These are phyloP conservation scores for Phalacrocorax aristotelis DNA, from an alignment of 2,113 vertebrate species.

Conservation along the genomic window DNA sequence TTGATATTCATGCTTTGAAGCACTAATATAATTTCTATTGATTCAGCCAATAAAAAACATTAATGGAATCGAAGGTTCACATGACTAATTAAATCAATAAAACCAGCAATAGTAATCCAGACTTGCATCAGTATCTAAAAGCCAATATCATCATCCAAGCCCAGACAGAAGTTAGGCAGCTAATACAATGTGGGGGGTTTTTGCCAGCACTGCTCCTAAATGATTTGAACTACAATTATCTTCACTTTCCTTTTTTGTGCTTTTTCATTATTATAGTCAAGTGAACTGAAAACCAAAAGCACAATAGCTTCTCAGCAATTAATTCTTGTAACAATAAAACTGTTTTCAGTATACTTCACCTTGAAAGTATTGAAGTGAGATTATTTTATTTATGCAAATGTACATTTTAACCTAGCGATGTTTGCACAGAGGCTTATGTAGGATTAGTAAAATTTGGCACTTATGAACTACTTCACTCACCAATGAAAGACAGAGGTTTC, in stretches of 20 bases:
- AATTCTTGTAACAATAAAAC: not conserved
- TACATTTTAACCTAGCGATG: not conserved
- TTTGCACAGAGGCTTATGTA: not conserved
- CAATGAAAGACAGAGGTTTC: not conserved
- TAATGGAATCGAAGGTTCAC: constrained; percentile 13
- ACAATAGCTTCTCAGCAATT: not conserved
- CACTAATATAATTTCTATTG: not conserved
- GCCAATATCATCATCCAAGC: not conserved
- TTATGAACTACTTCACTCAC: not conserved
- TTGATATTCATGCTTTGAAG: not conserved
- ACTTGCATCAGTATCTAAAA: constrained; percentile 12
- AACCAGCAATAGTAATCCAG: constrained; percentile 27
- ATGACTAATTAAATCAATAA: constrained; percentile 51
- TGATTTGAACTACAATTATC: not conserved
- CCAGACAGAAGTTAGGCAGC: not conserved
- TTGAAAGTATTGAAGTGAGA: not conserved
- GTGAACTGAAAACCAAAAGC: not conserved
- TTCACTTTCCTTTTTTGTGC: not conserved
- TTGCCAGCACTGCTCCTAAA: not conserved
- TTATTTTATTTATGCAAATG: not conserved
- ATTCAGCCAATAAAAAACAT: constrained; percentile 27
- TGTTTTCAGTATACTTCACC: not conserved
- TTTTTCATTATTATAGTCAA: not conserved
- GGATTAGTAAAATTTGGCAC: not conserved
- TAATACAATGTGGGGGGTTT: not conserved